A percentile compares a stretch with the other conserved stretches of the same genome.
phyloP scores from a whole-genome alignment of 2,888 invertebrate genomes.

The Ochlodes sylvanus region DNA sequence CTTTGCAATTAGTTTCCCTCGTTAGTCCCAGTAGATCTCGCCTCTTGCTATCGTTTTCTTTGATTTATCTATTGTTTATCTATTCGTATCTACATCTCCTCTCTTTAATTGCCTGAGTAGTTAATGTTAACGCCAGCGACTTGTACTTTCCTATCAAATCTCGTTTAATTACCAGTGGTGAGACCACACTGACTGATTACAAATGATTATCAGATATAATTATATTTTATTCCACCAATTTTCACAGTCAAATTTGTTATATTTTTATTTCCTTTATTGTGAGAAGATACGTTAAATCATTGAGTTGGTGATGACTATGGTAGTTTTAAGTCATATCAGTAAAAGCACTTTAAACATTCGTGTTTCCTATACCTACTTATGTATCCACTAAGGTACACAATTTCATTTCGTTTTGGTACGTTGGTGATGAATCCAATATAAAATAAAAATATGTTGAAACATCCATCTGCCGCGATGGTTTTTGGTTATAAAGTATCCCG shows the following conservation, averaged over 20 bases:
- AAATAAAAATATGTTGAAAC: too few species aligned
- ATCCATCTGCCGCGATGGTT: too few species aligned
- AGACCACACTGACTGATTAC: conserved; percentile 26
- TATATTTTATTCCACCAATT: conserved; percentile 3
- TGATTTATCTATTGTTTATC: conserved; percentile 18
- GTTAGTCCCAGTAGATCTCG: neutral
- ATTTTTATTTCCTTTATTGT: too few species aligned
- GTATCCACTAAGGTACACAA: too few species aligned
- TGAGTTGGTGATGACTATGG: too few species aligned
- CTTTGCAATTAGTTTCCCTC: neutral
- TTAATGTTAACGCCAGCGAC: conserved; percentile 18
- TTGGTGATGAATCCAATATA: too few species aligned
- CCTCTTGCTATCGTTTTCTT: conserved; percentile 7
- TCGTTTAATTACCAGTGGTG: conserved; percentile 25
- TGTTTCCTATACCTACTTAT: too few species aligned
- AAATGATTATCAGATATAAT: conserved; percentile 23
- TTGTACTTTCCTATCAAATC: conserved; percentile 27
- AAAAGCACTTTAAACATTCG: too few species aligned
- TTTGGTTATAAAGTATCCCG: too few species aligned
- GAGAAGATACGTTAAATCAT: too few species aligned
- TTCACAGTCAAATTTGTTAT: neutral
- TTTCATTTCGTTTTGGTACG: too few species aligned
- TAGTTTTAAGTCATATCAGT: too few species aligned
- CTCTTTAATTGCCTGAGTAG: conserved; percentile 32
- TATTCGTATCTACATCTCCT: conserved; percentile 15